phyloP scores from a whole-genome alignment of 2,113 vertebrate genomes.

The Holacanthus passer region DNA sequence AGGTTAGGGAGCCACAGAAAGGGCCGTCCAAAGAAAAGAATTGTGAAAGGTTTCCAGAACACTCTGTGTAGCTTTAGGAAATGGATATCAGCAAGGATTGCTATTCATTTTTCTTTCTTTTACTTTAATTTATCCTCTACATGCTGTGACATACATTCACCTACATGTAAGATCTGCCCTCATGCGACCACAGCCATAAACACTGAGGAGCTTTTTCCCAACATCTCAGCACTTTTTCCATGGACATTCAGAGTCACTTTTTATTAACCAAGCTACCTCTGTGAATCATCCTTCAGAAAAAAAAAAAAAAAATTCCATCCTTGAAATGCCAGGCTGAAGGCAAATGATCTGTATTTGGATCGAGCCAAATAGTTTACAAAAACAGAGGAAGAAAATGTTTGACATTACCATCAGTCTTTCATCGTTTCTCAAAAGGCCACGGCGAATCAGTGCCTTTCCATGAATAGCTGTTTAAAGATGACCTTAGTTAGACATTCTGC shows the following conservation, averaged over 20 bases:
- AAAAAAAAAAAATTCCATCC: not conserved
- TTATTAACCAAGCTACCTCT: not conserved
- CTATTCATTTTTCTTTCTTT: not conserved
- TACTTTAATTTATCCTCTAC: not conserved
- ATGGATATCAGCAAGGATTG: not conserved
- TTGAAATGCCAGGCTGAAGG: not conserved
- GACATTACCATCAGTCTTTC: not conserved
- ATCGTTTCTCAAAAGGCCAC: not conserved
- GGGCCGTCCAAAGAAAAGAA: not conserved
- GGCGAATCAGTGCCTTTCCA: not conserved
- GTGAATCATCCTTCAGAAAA: not conserved
- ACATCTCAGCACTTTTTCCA: not conserved
- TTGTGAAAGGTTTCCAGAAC: slow-evolving; percentile 6
- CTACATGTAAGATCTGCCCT: not conserved
- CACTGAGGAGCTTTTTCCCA: not conserved
- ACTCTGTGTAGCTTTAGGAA: not conserved
- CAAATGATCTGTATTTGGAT: not conserved
- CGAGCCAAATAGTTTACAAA: not conserved
- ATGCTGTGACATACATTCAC: not conserved
- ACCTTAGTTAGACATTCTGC: not conserved
- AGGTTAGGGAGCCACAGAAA: slow-evolving; percentile 1
- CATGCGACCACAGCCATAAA: not conserved
- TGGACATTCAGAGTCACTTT: not conserved
- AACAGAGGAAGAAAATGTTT: not conserved
- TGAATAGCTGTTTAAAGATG: not conserved